These are phyloP conservation scores for Azemiops feae DNA, from an alignment of 2,113 vertebrate genomes.

Conservation along the genomic window DNA sequence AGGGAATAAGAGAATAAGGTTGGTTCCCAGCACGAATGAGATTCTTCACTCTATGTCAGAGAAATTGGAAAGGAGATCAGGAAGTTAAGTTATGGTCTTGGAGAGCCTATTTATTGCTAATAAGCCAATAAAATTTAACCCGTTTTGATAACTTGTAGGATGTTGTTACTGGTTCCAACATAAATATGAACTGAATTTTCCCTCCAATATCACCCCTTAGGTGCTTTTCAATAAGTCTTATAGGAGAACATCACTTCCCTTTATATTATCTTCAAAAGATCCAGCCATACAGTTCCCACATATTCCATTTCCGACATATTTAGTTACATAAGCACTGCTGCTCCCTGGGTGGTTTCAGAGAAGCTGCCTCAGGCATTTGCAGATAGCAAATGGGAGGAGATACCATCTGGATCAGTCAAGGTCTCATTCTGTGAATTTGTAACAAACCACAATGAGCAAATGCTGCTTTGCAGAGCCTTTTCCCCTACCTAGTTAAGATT, in stretches of 20 bases:
- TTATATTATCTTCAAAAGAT: neutral
- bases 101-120: neutral
- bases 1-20: conserved; percentile 61
- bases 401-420: neutral
- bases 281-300: neutral
- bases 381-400: neutral
- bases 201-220: neutral
- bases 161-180: conserved; percentile 9
- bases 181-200: neutral
- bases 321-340: neutral
- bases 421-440: neutral
- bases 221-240: neutral
- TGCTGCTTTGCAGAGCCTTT: neutral
- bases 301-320: neutral
- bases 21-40: conserved; percentile 34
- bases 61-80: conserved; percentile 34
- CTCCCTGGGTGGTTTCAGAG: neutral
- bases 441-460: neutral
- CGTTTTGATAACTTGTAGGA: conserved; percentile 11
- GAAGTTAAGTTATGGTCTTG: conserved; percentile 33
- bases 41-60: conserved; percentile 28
- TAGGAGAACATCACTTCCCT: neutral
- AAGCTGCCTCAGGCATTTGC: neutral
- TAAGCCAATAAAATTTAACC: conserved; percentile 41
- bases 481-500: neutral